phyloP scores from a whole-genome alignment of 2,888 invertebrate species.

The Leucoma salicis region DNA sequence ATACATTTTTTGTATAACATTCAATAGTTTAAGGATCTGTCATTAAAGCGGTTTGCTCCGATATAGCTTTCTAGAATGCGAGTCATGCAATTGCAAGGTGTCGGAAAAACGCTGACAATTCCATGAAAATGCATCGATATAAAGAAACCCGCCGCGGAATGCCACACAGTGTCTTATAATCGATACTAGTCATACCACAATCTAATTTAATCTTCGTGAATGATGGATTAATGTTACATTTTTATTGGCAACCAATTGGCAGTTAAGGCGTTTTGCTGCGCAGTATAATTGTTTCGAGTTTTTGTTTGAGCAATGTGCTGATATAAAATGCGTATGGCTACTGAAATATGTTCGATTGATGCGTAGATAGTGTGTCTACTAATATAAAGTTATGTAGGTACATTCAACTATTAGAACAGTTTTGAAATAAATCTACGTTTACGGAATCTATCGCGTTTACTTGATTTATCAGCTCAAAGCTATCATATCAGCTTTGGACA shows the following conservation, averaged over 20 bases:
- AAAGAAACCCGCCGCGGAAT: conserved; percentile 76
- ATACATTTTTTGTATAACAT: conserved; percentile 20
- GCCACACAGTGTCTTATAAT: conserved; percentile 64
- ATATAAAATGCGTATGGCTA: conserved; percentile 59
- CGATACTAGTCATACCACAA: conserved; percentile 54
- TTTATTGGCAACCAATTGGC: conserved; percentile 59
- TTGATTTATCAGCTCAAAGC: too few species aligned
- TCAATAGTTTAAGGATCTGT: conserved; percentile 32
- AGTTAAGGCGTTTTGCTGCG: conserved; percentile 58
- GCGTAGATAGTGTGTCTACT: neutral
- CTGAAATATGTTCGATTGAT: conserved; percentile 51
- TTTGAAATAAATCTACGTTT: too few species aligned
- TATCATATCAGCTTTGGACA: too few species aligned
- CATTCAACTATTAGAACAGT: too few species aligned
- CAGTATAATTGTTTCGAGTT: conserved; percentile 77
- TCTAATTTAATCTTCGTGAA: conserved; percentile 63
- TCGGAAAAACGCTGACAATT: conserved; percentile 77
- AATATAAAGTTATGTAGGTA: too few species aligned
- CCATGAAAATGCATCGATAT: conserved; percentile 76
- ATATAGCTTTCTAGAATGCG: conserved; percentile 78
- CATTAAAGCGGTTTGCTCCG: conserved; percentile 49
- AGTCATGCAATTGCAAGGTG: conserved; percentile 78
- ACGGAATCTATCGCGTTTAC: too few species aligned
- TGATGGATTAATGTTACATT: conserved; percentile 61
- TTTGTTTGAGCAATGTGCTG: conserved; percentile 78